phyloP scores from a whole-genome alignment of 2,113 vertebrate species.

The Atractosteus spatula region DNA sequence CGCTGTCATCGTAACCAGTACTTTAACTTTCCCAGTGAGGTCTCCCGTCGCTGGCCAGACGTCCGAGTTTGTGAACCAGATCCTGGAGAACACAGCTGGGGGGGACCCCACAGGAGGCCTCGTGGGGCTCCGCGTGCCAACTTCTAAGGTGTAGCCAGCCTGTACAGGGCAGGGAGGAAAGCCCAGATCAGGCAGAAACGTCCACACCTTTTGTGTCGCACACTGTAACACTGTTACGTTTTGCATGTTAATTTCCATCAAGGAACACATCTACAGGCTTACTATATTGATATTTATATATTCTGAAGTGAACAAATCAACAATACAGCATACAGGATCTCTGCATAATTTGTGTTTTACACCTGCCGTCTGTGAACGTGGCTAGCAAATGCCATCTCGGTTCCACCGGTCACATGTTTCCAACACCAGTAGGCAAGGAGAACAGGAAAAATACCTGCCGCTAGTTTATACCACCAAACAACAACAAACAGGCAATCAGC shows the following conservation, averaged over 20 bases:
- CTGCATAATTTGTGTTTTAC: slow-evolving; percentile 41
- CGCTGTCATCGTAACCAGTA: background rate
- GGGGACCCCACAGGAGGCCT: slow-evolving; percentile 95
- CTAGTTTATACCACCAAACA: slow-evolving; percentile 7
- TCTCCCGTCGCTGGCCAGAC: slow-evolving; percentile 91
- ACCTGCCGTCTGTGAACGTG: slow-evolving; percentile 42
- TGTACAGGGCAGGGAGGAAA: slow-evolving; percentile 2
- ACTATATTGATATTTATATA: slow-evolving; percentile 39
- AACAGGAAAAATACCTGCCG: background rate
- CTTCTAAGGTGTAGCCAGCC: slow-evolving; percentile 80
- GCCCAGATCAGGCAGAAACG: slow-evolving; percentile 17
- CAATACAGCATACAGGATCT: slow-evolving; percentile 12
- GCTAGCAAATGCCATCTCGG: slow-evolving; percentile 32
- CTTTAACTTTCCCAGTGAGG: slow-evolving; percentile 54
- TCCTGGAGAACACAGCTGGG: slow-evolving; percentile 92
- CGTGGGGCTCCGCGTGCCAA: slow-evolving; percentile 88
- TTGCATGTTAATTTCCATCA: slow-evolving; percentile 85
- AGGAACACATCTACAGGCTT: slow-evolving; percentile 65
- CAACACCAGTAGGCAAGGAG: slow-evolving; percentile 35
- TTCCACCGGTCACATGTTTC: slow-evolving; percentile 30
- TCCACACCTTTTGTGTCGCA: slow-evolving; percentile 43
- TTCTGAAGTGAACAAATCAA: slow-evolving; percentile 38
- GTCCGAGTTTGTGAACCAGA: slow-evolving; percentile 97
- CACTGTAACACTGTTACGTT: slow-evolving; percentile 82
- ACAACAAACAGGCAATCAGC: slow-evolving; percentile 9